Evolutionary conservation across 2,888 invertebrate species (phyloP), one percentile per base, ranked within the genome.

Genomic region (Synergus itoensis): DNA sequence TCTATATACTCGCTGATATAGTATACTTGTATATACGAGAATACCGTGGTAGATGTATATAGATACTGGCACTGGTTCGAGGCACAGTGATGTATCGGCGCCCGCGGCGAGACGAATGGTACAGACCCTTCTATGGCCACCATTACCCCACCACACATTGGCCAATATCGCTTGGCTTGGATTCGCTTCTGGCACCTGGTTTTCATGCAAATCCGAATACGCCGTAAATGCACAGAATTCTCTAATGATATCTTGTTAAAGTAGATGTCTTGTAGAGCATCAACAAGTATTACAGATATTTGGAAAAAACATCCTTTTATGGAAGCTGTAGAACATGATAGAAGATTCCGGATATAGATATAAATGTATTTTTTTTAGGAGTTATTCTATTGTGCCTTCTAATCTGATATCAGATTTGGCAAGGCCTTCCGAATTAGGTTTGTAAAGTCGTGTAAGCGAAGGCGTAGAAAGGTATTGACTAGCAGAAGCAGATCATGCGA

Each of bases 61-160:
- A 86, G 85, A 86, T 86, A 86, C 85, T 86, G 87, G 87, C 87
- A 84, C 84, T 87, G 87, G 89, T 89, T 88, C 87, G 89, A 90
- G 87, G 88, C 85, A 89, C 88, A 87, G 88, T 90, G 90, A 90
- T 90, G 90, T 91, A 91, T 91, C 88, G 90, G 89, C 88, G 89
- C 90, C 90, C 89, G 89, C 88, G 88, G 91, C 89, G 89, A 91
- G 90, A 91, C 90, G 91, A 89, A 91, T 91, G 89, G 89, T 88
- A 86, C 85, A 84, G 87, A 87, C 88, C 86, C 88, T 89, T 87
- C 87, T 88, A 89, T 88, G 87, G 88, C 87, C 86, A 89, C 87
- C 88, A 90, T 89, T 88, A 88, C 87, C 88, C 88, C 85, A 87
- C 88, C 88, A 86, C 87, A 89, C 86, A 88, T 89, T 88, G 87